These are phyloP conservation scores for Helicoverpa zea DNA, from an alignment of 1,140 invertebrate genomes.

Conservation along the genomic window DNA sequence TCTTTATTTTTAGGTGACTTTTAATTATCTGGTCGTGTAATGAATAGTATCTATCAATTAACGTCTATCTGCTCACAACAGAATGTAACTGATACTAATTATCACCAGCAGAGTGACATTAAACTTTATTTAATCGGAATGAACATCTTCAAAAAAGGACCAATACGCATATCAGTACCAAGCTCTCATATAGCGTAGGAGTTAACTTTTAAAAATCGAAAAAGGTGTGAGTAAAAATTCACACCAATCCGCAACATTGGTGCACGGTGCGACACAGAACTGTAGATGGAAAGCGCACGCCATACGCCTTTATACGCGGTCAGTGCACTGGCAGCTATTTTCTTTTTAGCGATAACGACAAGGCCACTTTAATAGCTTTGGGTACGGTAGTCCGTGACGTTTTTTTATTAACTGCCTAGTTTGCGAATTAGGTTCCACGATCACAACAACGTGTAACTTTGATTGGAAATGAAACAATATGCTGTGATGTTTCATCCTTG, in stretches of 20 bases:
- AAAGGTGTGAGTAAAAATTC: conserved; percentile 28
- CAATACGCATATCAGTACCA: conserved; percentile 25
- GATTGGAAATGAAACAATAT: not conserved
- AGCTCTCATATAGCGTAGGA: conserved; percentile 27
- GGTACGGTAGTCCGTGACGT: conserved; percentile 71
- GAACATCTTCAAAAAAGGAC: conserved; percentile 1
- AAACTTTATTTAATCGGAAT: not conserved
- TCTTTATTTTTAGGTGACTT: not conserved
- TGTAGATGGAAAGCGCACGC: conserved; percentile 52
- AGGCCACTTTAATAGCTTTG: conserved; percentile 78
- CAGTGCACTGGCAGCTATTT: conserved; percentile 74
- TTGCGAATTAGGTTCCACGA: conserved; percentile 52
- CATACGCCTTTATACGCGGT: conserved; percentile 60
- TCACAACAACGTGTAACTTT: conserved; percentile 40
- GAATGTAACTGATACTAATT: not conserved
- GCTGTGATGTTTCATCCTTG: not conserved
- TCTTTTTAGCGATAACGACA: conserved; percentile 78
- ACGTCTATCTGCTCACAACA: too few relatives aligned
- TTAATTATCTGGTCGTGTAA: too few relatives aligned
- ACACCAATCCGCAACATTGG: conserved; percentile 22
- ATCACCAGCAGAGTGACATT: not conserved
- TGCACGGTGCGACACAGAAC: conserved; percentile 42
- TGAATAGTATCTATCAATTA: too few relatives aligned
- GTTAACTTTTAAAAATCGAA: conserved; percentile 36
- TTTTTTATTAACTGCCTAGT: conserved; percentile 69